Conservation (phyloP, 1,140 invertebrate species). For the Vollenhovia emeryi region DNA sequence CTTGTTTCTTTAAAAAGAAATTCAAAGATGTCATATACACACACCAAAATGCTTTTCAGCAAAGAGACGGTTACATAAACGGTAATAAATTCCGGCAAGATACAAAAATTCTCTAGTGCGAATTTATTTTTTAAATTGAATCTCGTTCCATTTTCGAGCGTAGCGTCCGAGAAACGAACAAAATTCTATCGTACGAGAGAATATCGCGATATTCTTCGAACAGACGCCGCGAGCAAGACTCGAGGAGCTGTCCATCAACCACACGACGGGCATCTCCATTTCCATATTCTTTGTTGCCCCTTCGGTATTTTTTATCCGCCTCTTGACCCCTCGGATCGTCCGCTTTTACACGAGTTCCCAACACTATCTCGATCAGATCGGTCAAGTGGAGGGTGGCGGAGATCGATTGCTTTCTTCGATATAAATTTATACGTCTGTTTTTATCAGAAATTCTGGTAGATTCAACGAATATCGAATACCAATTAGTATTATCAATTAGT, state of each 20-base stretch:
- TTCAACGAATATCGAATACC: not conserved
- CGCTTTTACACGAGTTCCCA: not conserved
- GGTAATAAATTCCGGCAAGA: not conserved
- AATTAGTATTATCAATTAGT: not conserved
- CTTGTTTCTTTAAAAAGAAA: not conserved
- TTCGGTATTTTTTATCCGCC: slow-evolving; percentile 36
- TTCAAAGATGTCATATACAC: not conserved
- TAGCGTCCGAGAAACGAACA: not conserved
- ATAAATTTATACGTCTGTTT: not conserved
- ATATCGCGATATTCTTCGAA: slow-evolving; percentile 24
- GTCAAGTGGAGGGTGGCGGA: not conserved
- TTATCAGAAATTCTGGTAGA: not conserved
- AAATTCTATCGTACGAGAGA: slow-evolving; percentile 25
- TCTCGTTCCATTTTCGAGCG: not conserved
- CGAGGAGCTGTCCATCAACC: slow-evolving; percentile 20
- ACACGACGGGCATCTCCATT: not conserved
- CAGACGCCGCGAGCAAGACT: not conserved
- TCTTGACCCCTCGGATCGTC: not conserved
- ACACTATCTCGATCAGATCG: not conserved
- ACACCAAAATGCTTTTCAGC: not conserved
- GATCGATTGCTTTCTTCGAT: not conserved
- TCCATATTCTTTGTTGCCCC: slow-evolving; percentile 37
- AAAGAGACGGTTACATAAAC: not conserved
- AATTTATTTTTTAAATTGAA: slow-evolving; percentile 37
- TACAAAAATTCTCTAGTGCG: not conserved